phyloP scores from a whole-genome alignment of 2,113 vertebrate species.

The Copsychus sechellarum region DNA sequence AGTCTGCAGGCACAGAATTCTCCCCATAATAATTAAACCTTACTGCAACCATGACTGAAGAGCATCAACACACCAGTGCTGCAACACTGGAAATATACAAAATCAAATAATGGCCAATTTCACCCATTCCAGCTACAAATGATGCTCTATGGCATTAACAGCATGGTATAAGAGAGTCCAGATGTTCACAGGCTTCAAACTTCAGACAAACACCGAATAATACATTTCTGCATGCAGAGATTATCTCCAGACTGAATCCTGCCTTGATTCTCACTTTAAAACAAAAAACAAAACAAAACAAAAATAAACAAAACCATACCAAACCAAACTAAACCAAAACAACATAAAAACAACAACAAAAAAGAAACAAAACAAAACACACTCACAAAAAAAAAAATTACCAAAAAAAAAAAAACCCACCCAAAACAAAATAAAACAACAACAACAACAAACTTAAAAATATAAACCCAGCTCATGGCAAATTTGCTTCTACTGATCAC shows the following conservation, averaged over 20 bases:
- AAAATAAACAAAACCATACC: no score
- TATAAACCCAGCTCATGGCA: not conserved
- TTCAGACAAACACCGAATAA: not conserved
- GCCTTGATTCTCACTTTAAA: not conserved
- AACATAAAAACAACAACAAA: not conserved
- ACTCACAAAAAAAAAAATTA: not conserved
- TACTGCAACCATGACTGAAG: not conserved
- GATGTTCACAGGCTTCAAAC: not conserved
- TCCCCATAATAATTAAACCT: not conserved
- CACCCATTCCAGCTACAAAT: not conserved
- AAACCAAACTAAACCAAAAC: not conserved
- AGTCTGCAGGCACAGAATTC: not conserved
- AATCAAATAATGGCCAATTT: not conserved
- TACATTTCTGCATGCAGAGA: no score
- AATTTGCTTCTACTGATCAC: not conserved
- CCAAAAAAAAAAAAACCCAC: no score
- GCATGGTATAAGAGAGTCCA: accelerated
- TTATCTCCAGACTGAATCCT: not conserved
- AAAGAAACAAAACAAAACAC: no score
- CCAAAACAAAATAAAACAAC: no score
- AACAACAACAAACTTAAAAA: no score
- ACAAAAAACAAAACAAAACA: not conserved
- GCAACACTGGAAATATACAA: not conserved
- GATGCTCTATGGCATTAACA: not conserved
- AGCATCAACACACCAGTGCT: not conserved